Percentiles rank a stretch among this genome's conserved stretches.
phyloP scores from a whole-genome alignment of 2,888 invertebrate genomes.

The Melitaea athalia region DNA sequence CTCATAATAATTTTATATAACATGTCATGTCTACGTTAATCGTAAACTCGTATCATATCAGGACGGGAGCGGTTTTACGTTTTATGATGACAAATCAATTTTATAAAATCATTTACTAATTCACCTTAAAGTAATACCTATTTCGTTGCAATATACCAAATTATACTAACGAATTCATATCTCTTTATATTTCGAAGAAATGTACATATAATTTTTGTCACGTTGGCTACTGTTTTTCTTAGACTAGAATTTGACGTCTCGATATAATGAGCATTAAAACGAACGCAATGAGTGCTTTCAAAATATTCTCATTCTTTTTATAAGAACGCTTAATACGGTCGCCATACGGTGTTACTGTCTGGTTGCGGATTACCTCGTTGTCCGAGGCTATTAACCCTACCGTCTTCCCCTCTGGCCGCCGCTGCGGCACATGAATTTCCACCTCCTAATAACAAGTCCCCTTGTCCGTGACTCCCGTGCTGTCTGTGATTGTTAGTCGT shows the following conservation, averaged over 20 bases:
- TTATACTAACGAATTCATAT: slow-evolving; percentile 28
- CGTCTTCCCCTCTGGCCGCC: slow-evolving; percentile 82
- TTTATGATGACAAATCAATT: slow-evolving; percentile 34
- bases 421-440: slow-evolving; percentile 82
- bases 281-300: slow-evolving; percentile 3
- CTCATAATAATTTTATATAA: slow-evolving; percentile 9
- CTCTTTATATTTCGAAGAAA: slow-evolving; percentile 13
- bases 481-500: slow-evolving; percentile 83
- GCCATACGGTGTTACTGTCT: slow-evolving; percentile 87
- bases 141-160: slow-evolving; percentile 62
- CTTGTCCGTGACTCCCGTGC: slow-evolving; percentile 69
- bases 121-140: slow-evolving; percentile 45
- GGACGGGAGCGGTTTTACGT: slow-evolving; percentile 68
- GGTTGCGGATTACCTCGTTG: slow-evolving; percentile 84
- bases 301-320: slow-evolving; percentile 2
- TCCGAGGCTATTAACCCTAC: slow-evolving; percentile 78
- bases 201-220: not conserved
- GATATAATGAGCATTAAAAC: slow-evolving; percentile 7
- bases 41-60: slow-evolving; percentile 64
- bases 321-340: slow-evolving; percentile 84
- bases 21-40: slow-evolving; percentile 15
- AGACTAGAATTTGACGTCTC: slow-evolving; percentile 16
- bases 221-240: slow-evolving; percentile 11
- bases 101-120: slow-evolving; percentile 37
- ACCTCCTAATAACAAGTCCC: slow-evolving; percentile 78